Conservation (phyloP, 1,140 invertebrate species). For the Melipona quadrifasciata region DNA sequence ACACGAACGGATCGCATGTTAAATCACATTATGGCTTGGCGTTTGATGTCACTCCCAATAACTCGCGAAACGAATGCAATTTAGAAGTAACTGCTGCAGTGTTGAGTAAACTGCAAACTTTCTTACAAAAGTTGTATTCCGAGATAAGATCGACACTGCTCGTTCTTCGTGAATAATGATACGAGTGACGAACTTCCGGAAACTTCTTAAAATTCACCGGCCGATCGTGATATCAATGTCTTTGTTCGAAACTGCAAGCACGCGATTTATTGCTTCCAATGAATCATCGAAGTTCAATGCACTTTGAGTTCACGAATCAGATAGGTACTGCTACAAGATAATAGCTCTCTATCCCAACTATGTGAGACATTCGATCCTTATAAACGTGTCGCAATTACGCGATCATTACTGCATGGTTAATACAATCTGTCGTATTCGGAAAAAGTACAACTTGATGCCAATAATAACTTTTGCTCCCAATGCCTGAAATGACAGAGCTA, state of each 20-base stretch:
- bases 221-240: conserved; percentile 30
- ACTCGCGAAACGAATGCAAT: background rate
- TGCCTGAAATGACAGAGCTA: background rate
- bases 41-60: conserved; percentile 19
- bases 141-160: conserved; percentile 14
- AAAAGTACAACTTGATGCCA: background rate
- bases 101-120: conserved; percentile 11
- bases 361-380: background rate
- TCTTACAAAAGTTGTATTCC: background rate
- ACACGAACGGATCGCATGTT: background rate
- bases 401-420: background rate
- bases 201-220: conserved; percentile 43
- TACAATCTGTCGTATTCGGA: background rate
- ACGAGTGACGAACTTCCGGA: conserved; percentile 18
- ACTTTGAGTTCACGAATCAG: background rate
- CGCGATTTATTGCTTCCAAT: conserved; percentile 50
- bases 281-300: conserved; percentile 48
- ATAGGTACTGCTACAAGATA: background rate
- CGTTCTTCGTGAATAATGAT: conserved; percentile 3
- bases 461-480: background rate
- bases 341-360: no score
- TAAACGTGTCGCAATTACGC: background rate
- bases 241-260: conserved; percentile 33
- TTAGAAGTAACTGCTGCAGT: conserved; percentile 3
- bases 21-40: background rate